Percentiles rank a stretch among this genome's conserved stretches.
Conservation (phyloP, 2,888 invertebrate species). For the Malthinus flaveolus region DNA sequence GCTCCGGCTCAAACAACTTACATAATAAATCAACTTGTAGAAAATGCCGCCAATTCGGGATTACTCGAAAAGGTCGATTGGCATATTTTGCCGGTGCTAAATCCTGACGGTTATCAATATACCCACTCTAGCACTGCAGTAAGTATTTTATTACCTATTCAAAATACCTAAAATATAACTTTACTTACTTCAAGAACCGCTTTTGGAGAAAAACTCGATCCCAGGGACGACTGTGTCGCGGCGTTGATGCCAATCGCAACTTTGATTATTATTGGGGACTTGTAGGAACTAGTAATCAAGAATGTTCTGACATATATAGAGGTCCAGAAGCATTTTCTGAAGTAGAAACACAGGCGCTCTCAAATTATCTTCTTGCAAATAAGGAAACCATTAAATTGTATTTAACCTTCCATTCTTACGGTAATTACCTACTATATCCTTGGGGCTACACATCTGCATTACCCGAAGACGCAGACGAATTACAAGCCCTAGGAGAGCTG, state of each 20-base stretch:
- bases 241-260: conserved; percentile 78
- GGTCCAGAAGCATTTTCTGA: conserved; percentile 57
- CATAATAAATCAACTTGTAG: conserved; percentile 66
- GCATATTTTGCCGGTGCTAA: conserved; percentile 67
- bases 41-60: conserved; percentile 59
- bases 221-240: conserved; percentile 59
- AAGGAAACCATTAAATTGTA: conserved; percentile 63
- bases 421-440: conserved; percentile 68
- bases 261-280: conserved; percentile 71
- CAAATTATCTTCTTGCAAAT: conserved; percentile 60
- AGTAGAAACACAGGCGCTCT: conserved; percentile 60
- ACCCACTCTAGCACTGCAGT: conserved; percentile 53
- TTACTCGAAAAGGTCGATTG: conserved; percentile 66
- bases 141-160: neutral
- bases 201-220: conserved; percentile 74
- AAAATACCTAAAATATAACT: no score
- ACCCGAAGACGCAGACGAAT: conserved; percentile 56
- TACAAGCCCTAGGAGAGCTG: conserved; percentile 54
- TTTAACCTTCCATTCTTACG: conserved; percentile 75
- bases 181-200: conserved; percentile 57
- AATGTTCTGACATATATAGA: conserved; percentile 56
- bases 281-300: conserved; percentile 46
- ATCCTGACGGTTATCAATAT: conserved; percentile 74
- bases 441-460: conserved; percentile 65
- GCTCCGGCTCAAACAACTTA: conserved; percentile 67